Conservation (phyloP, 2,888 invertebrate genomes). For the Sturmia bella region DNA sequence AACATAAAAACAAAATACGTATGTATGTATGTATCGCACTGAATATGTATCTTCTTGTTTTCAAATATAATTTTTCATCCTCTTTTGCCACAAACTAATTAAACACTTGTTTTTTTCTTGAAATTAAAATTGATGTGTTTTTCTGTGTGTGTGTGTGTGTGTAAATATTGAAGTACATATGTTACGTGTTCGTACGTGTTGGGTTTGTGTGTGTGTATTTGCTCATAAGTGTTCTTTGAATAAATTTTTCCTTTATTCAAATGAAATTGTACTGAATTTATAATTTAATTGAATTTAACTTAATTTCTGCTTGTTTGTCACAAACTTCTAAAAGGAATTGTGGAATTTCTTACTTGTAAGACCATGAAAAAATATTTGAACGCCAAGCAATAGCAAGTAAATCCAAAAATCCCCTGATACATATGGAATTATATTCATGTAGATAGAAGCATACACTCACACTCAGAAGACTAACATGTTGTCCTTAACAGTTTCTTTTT, state of each 20-base stretch:
- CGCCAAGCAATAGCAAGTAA: too few species aligned
- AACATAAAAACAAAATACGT: too few species aligned
- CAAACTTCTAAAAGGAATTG: constrained; percentile 19
- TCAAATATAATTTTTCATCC: too few species aligned
- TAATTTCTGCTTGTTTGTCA: constrained; percentile 22
- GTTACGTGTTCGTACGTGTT: not conserved
- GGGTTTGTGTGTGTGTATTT: not conserved
- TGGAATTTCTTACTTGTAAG: not conserved
- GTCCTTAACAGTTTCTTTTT: not conserved
- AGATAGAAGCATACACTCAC: not conserved
- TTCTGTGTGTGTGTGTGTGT: not conserved
- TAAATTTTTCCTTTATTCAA: constrained; percentile 29
- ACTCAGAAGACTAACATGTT: not conserved
- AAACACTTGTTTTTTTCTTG: too few species aligned
- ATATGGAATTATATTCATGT: not conserved
- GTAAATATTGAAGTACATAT: not conserved
- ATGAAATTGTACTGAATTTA: constrained; percentile 28
- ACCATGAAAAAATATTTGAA: too few species aligned
- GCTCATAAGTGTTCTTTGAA: not conserved
- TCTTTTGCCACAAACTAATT: too few species aligned
- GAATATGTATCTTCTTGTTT: too few species aligned
- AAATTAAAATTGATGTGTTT: too few species aligned
- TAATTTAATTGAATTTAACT: constrained; percentile 31
- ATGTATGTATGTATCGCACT: too few species aligned
- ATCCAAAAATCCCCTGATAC: too few species aligned